Conservation (phyloP, 2,888 invertebrate species). For the Apamea anceps region DNA sequence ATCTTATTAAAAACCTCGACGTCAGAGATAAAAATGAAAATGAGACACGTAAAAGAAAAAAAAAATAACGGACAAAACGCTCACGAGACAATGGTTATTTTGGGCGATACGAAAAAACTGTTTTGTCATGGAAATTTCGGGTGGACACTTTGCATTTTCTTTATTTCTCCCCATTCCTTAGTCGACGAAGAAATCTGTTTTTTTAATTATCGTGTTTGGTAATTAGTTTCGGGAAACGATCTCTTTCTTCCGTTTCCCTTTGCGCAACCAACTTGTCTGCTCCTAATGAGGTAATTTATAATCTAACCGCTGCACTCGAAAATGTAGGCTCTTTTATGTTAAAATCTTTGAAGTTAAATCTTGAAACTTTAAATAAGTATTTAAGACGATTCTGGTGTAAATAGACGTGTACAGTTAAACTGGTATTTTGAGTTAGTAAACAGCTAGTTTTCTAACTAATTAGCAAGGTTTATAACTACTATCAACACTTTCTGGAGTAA, state of each 20-base stretch:
- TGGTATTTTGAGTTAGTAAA: background rate
- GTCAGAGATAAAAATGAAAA: conserved; percentile 88
- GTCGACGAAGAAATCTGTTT: conserved; percentile 86
- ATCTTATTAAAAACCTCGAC: conserved; percentile 89
- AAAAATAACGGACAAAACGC: conserved; percentile 84
- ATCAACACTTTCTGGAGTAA: background rate
- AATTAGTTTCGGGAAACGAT: conserved; percentile 90
- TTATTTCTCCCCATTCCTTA: conserved; percentile 84
- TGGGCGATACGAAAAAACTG: conserved; percentile 87
- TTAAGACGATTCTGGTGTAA: conserved; percentile 9
- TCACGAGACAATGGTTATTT: conserved; percentile 88
- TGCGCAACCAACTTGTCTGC: conserved; percentile 85
- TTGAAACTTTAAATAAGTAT: conserved; percentile 16
- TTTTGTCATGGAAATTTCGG: conserved; percentile 89
- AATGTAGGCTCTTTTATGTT: conserved; percentile 56
- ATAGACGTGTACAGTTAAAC: background rate
- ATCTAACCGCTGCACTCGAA: conserved; percentile 71
- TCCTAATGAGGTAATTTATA: conserved; percentile 88
- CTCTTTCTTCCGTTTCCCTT: conserved; percentile 84
- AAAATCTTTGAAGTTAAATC: conserved; percentile 53
- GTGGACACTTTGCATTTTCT: conserved; percentile 89
- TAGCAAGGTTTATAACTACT: background rate
- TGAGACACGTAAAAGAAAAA: conserved; percentile 87
- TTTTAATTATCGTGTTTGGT: conserved; percentile 90
- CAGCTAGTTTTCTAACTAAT: background rate